These are phyloP conservation scores for Orgyia antiqua DNA, from an alignment of 2,888 invertebrate genomes.

Conservation along the genomic window DNA sequence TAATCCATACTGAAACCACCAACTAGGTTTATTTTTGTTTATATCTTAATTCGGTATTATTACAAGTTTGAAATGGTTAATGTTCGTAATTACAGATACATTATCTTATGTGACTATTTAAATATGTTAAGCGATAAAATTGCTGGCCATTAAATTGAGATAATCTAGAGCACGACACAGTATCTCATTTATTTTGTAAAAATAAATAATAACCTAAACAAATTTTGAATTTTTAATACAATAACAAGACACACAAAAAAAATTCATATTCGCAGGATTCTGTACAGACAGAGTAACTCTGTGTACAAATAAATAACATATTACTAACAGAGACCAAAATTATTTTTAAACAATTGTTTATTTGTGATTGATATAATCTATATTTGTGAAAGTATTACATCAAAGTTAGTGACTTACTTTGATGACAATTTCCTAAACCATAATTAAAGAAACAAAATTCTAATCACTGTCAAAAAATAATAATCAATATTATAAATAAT, in stretches of 20 bases:
- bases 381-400: neutral
- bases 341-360: neutral
- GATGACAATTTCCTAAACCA: neutral
- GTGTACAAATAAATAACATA: constrained; percentile 5
- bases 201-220: constrained; percentile 14
- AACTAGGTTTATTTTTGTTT: constrained; percentile 20
- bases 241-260: constrained; percentile 1
- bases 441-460: neutral
- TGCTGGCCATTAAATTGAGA: constrained; percentile 51
- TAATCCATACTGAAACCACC: constrained; percentile 20
- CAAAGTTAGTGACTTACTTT: too few relatives aligned
- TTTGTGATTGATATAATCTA: neutral
- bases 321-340: neutral
- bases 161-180: constrained; percentile 36
- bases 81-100: constrained; percentile 29
- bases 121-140: constrained; percentile 36
- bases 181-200: constrained; percentile 12
- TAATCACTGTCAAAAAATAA: neutral
- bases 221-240: constrained; percentile 11
- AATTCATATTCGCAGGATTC: constrained; percentile 6
- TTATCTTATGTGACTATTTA: constrained; percentile 40
- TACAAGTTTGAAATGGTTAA: constrained; percentile 33
- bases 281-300: constrained; percentile 6
- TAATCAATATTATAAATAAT: neutral
- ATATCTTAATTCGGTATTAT: constrained; percentile 39